Percentiles rank a stretch among this genome's conserved stretches.
phyloP scores from a whole-genome alignment of 2,797 vertebrate species.

The Sebastes glaucus region DNA sequence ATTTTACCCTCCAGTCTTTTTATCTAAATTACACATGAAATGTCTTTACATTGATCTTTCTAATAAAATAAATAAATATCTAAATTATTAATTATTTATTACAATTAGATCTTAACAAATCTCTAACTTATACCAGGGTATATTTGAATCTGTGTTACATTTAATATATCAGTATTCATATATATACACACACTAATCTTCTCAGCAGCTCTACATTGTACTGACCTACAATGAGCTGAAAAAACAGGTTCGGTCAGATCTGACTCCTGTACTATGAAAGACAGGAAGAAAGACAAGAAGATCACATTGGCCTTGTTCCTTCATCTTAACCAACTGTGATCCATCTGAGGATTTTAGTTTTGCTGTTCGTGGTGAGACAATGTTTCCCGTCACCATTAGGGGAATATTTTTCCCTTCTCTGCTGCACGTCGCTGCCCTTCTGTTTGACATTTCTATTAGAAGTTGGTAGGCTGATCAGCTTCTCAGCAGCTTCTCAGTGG shows the following conservation, averaged over 20 bases:
- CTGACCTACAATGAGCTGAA: background rate
- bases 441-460: conserved; percentile 55
- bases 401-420: conserved; percentile 53
- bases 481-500: background rate
- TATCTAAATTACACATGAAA: background rate
- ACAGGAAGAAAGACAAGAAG: background rate
- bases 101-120: background rate
- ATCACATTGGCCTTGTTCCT: background rate
- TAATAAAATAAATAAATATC: background rate
- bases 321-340: background rate
- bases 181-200: background rate
- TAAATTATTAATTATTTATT: background rate
- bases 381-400: conserved; percentile 18
- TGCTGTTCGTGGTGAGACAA: background rate
- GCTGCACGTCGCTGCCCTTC: conserved; percentile 18
- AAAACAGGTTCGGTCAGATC: background rate
- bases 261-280: background rate
- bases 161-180: background rate
- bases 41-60: background rate
- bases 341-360: conserved; percentile 7
- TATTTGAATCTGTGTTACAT: background rate
- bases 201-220: background rate
- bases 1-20: background rate
- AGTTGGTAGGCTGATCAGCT: conserved; percentile 2
- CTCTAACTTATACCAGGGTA: background rate